Evolutionary conservation across 2,113 vertebrate genomes (phyloP).

Genomic region (Mixornis gularis): DNA sequence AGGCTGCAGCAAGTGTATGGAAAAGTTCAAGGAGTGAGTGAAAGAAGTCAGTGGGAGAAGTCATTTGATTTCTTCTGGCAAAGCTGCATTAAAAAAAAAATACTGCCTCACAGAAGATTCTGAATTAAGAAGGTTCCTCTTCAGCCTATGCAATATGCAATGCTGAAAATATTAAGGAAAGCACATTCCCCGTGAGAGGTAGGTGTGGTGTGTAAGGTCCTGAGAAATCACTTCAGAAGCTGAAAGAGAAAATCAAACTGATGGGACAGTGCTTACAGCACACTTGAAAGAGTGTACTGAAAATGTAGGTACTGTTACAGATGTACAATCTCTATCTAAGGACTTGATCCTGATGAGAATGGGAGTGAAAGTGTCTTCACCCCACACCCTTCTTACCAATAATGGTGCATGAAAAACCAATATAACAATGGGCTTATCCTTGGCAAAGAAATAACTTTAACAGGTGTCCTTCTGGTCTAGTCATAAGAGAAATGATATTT

Average conservation of each 20-base stretch:
- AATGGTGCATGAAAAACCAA: background rate
- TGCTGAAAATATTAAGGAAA: background rate
- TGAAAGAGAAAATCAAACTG: background rate
- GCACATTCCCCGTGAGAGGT: background rate
- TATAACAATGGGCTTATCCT: background rate
- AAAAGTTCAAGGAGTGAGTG: background rate
- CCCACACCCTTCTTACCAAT: accelerated
- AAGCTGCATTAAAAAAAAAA: background rate
- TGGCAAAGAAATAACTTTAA: background rate
- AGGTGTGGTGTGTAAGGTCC: background rate
- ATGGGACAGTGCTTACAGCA: background rate
- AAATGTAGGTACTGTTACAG: background rate
- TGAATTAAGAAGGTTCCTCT: background rate
- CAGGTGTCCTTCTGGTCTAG: background rate
- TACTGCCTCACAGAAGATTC: background rate
- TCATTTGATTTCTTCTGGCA: background rate
- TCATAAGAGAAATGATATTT: background rate
- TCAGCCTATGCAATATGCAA: background rate
- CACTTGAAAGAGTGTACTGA: background rate
- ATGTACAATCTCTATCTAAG: accelerated
- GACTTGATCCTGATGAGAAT: background rate
- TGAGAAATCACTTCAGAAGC: background rate
- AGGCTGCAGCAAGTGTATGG: background rate
- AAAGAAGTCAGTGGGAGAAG: background rate
- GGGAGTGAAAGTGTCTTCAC: background rate